Percentiles rank a stretch among this genome's conserved stretches.
Evolutionary conservation across 2,888 invertebrate genomes (phyloP).

Genomic region (Gastracanthus pulcherrimus): DNA sequence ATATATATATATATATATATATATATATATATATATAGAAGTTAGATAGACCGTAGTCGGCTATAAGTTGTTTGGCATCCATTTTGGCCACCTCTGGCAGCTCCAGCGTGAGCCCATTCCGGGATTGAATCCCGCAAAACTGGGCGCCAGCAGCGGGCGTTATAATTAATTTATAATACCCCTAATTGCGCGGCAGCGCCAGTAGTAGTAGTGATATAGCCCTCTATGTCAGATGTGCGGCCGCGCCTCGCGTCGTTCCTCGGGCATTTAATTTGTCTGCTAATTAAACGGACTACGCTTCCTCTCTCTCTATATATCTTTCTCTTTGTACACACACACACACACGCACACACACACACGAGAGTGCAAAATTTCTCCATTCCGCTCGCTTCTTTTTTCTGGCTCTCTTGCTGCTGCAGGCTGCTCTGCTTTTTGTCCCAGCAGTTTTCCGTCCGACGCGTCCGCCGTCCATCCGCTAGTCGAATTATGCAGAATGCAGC

Average conservation of each 20-base stretch:
- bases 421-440: background rate
- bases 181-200: constrained; percentile 67
- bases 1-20: background rate
- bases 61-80: constrained; percentile 63
- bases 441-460: background rate
- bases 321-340: background rate
- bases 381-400: background rate
- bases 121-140: constrained; percentile 71
- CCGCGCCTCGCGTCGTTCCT: constrained; percentile 59
- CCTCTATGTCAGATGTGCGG: no score
- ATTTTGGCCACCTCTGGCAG: constrained; percentile 60
- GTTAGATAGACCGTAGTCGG: background rate
- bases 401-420: background rate
- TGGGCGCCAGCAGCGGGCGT: constrained; percentile 56
- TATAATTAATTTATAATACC: constrained; percentile 74
- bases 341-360: background rate
- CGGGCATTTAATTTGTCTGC: constrained; percentile 70
- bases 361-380: background rate
- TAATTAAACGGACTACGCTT: constrained; percentile 69
- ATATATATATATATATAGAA: background rate
- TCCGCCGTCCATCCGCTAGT: background rate
- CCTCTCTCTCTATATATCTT: background rate
- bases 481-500: constrained; percentile 13
- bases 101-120: constrained; percentile 67
- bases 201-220: background rate